Evolutionary conservation across 2,888 invertebrate genomes (phyloP), one percentile per base, ranked within the genome.

Genomic region (Celastrina argiolus): DNA sequence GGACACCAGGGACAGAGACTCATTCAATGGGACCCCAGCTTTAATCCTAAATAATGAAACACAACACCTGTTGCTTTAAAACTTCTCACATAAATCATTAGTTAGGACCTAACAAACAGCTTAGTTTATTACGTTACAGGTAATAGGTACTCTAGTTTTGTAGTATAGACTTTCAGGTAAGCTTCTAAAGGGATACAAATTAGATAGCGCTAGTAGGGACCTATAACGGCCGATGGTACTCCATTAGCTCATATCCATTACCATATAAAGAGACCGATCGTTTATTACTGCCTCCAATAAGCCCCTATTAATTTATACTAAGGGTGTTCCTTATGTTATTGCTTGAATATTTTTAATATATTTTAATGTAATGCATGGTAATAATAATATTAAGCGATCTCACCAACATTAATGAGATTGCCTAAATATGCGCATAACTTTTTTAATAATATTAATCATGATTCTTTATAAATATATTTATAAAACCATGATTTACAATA

Each of bases 281-380:
- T 68, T 68, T 67, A 67, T 68, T 64, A 67, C 64, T 64, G 61
- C 28, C 64, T 68, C 63, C 66, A 68, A 68, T 68, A 67, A 67
- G 68, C 61, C 66, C 67, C 67, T 67, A 68, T 68, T 67, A 67
- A 64, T 64, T 51, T 67, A 39, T 26, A 39, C n/a, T 22, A 18
- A 26, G 36, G 61, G 2, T 39, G 61, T 61, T 61, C 7, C 36
- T 22, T 14, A 58, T 22, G 22, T 26, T 26, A 26, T 26, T 3
- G 8, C 8, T 16, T 42, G n/a, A 5, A 42, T 16, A 8, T 16
- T 42, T 42, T 42, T 12, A 16, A 39, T n/a, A 4, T 3, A 39
- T 39, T 14, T 1, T 39, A 4, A 39, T 5, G 39, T 39, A 0
- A 1, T 1, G n/a, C n/a, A n/a, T n/a, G n/a, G n/a, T n/a, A n/a